phyloP scores from a whole-genome alignment of 2,888 invertebrate species.

The Tanytarsus gracilentus region DNA sequence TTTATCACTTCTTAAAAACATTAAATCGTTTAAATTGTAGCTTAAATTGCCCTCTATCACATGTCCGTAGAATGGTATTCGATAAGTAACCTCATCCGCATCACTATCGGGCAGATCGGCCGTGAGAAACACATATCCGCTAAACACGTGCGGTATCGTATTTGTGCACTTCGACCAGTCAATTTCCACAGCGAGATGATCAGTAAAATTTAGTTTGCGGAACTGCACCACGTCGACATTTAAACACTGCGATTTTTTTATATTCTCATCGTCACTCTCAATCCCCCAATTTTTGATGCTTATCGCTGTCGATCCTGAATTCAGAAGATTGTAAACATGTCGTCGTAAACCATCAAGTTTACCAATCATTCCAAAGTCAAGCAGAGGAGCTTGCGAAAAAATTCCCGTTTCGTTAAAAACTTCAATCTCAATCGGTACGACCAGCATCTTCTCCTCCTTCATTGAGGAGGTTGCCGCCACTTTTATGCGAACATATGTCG shows the following conservation, averaged over 20 bases:
- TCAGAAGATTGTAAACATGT: constrained; percentile 42
- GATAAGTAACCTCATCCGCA: constrained; percentile 6
- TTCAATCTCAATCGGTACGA: constrained; percentile 78
- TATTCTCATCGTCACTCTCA: constrained; percentile 25
- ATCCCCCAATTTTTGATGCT: constrained; percentile 29
- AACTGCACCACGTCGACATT: constrained; percentile 24
- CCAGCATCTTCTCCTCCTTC: constrained; percentile 42
- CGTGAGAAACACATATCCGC: constrained; percentile 28
- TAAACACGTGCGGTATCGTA: constrained; percentile 15
- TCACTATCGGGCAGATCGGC: constrained; percentile 7
- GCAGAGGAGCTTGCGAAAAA: constrained; percentile 63
- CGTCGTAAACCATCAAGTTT: constrained; percentile 55
- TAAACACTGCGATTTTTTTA: constrained; percentile 12
- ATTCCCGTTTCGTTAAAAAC: constrained; percentile 61
- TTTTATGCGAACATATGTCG: constrained; percentile 63
- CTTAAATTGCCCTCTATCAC: constrained; percentile 13
- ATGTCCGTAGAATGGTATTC: constrained; percentile 20
- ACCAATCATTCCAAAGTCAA: constrained; percentile 77
- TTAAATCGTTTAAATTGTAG: constrained; percentile 9
- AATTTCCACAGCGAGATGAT: constrained; percentile 23
- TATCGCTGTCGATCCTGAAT: constrained; percentile 33
- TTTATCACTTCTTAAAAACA: constrained; percentile 17
- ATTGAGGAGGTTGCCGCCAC: constrained; percentile 35
- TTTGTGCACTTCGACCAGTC: constrained; percentile 30
- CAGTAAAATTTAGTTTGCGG: constrained; percentile 9